phyloP scores from a whole-genome alignment of 2,113 vertebrate genomes.

The Phylloscopus whistleri region DNA sequence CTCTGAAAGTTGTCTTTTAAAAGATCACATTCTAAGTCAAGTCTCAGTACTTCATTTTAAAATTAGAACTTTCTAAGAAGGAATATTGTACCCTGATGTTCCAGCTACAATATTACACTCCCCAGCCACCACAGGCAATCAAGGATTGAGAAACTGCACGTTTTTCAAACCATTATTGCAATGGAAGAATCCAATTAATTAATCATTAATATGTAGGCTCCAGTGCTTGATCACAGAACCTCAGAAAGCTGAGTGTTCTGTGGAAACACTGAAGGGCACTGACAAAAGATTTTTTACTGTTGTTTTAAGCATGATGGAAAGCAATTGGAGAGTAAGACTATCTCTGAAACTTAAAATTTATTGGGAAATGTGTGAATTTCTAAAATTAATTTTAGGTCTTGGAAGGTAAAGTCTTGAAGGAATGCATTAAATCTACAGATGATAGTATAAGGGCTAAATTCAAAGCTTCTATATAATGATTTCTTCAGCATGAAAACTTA shows the following conservation, averaged over 20 bases:
- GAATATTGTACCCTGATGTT: neutral
- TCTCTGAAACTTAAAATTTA: neutral
- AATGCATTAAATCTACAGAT: neutral
- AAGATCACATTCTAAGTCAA: neutral
- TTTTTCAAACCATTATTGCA: neutral
- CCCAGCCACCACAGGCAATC: neutral
- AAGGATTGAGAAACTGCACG: neutral
- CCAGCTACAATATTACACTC: neutral
- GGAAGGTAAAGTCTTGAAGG: neutral
- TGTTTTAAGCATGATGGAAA: neutral
- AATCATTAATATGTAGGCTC: neutral
- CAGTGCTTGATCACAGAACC: neutral
- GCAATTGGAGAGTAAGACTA: neutral
- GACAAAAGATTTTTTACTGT: neutral
- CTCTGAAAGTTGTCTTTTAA: neutral
- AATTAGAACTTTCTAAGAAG: neutral
- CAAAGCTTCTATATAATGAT: neutral
- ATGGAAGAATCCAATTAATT: neutral
- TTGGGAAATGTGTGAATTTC: neutral
- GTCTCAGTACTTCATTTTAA: neutral
- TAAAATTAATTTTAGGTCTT: neutral
- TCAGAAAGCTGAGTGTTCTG: neutral
- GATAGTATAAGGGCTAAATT: neutral
- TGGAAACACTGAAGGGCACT: neutral
- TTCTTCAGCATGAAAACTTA: neutral